Percentiles rank a stretch among this genome's conserved stretches.
Evolutionary conservation across 53 echinoderm and acorn worm species (phyloP).

Genomic region (Apostichopus leukothele): DNA sequence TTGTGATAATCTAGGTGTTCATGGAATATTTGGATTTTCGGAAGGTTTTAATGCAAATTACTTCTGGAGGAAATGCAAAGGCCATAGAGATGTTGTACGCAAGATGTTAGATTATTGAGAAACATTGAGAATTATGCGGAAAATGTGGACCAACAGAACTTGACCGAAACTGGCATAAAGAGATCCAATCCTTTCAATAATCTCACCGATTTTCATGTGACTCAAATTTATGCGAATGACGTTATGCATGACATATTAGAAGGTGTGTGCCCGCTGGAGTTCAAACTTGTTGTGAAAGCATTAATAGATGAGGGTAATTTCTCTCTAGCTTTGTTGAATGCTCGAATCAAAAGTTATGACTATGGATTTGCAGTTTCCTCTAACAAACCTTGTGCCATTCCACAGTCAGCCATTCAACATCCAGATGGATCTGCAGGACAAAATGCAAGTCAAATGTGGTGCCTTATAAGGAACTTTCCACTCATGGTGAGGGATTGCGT

Average conservation of each 20-base stretch:
- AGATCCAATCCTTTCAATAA: conserved; percentile 35
- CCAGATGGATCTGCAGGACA: not conserved
- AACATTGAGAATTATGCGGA: conserved; percentile 51
- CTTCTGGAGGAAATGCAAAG: conserved; percentile 44
- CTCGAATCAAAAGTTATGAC: too few relatives aligned
- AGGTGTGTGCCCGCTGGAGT: conserved; percentile 59
- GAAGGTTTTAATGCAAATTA: conserved; percentile 57
- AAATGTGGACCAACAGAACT: conserved; percentile 44
- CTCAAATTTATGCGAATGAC: conserved; percentile 23
- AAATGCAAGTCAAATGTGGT: conserved; percentile 55
- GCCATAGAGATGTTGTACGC: conserved; percentile 28
- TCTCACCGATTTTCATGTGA: conserved; percentile 47
- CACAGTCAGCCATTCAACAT: too few relatives aligned
- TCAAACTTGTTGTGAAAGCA: conserved; percentile 45
- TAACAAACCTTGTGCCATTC: too few relatives aligned
- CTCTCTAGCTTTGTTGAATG: too few relatives aligned
- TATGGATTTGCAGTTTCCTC: too few relatives aligned
- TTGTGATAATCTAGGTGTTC: conserved; percentile 59
- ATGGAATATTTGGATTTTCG: conserved; percentile 50
- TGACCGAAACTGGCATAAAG: conserved; percentile 55
- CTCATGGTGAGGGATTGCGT: conserved; percentile 53
- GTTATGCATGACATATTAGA: conserved; percentile 61
- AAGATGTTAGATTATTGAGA: conserved; percentile 29
- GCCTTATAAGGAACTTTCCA: conserved; percentile 52
- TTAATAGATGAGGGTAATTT: conserved; percentile 27